A percentile compares a stretch with the other conserved stretches of the same genome.
Evolutionary conservation across 1,140 invertebrate genomes (phyloP).

Genomic region (Drosophila trapezifrons): DNA sequence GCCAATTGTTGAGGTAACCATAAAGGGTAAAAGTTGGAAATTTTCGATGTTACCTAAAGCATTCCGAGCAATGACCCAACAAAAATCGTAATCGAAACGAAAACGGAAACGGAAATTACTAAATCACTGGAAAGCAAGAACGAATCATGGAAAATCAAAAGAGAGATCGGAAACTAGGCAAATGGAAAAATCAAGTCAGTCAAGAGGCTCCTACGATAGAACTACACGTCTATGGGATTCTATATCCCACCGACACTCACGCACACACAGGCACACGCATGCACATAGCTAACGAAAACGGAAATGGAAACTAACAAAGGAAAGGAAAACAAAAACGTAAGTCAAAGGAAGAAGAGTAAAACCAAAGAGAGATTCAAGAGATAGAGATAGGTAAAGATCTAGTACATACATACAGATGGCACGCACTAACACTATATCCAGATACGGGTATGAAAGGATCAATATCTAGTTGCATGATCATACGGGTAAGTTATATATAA

Average conservation of each 20-base stretch:
- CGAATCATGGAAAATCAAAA: slow-evolving; percentile 22
- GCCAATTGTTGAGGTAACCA: slow-evolving; percentile 35
- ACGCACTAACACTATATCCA: slow-evolving; percentile 63
- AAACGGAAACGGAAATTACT: slow-evolving; percentile 27
- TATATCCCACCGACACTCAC: slow-evolving; percentile 13
- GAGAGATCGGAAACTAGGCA: slow-evolving; percentile 21
- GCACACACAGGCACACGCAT: slow-evolving; percentile 32
- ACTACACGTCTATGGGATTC: slow-evolving; percentile 25
- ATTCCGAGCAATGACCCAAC: slow-evolving; percentile 80
- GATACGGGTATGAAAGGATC: slow-evolving; percentile 42
- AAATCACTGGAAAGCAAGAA: slow-evolving; percentile 10
- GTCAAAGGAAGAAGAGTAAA: not conserved
- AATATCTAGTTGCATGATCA: slow-evolving; percentile 58
- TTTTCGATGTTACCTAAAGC: slow-evolving; percentile 74
- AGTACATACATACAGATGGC: slow-evolving; percentile 51
- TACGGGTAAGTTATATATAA: slow-evolving; percentile 44
- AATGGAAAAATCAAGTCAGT: slow-evolving; percentile 54
- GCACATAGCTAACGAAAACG: slow-evolving; percentile 16
- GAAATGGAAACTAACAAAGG: slow-evolving; percentile 6
- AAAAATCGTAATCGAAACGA: slow-evolving; percentile 45
- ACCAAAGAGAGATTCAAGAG: slow-evolving; percentile 8
- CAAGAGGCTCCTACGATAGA: slow-evolving; percentile 51
- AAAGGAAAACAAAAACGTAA: slow-evolving; percentile 1
- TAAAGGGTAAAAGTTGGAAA: slow-evolving; percentile 30
- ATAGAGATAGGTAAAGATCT: slow-evolving; percentile 20